Conservation (phyloP, 2,113 vertebrate genomes). For the Peromyscus californicus region DNA sequence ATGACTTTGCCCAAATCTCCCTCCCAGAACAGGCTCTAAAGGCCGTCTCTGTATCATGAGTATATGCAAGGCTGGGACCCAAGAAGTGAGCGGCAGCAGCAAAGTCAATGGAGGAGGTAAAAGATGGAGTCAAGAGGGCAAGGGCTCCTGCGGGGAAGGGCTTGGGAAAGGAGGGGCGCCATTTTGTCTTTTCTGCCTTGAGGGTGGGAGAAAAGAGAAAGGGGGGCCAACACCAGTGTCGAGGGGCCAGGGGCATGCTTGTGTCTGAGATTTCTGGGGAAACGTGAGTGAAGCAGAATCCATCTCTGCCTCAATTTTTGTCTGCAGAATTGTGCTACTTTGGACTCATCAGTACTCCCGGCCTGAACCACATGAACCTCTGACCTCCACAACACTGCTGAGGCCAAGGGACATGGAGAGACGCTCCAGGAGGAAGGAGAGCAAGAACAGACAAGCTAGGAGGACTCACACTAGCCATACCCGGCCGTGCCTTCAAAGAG, state of each 20-base stretch:
- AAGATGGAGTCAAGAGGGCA: too few species aligned
- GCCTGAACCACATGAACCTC: neutral
- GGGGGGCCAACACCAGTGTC: neutral
- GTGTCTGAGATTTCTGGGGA: neutral
- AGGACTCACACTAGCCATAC: neutral
- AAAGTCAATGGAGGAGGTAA: neutral
- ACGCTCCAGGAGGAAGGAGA: neutral
- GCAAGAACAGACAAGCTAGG: neutral
- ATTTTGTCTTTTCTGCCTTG: neutral
- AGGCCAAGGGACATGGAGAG: too few species aligned
- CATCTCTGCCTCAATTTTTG: neutral
- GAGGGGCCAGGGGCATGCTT: fast-evolving
- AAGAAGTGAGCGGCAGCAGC: neutral
- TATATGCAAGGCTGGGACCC: neutral
- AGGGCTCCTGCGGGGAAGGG: neutral
- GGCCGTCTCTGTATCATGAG: neutral
- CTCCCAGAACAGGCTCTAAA: neutral
- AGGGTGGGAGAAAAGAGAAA: neutral
- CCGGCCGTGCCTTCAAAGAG: neutral
- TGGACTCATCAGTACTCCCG: neutral
- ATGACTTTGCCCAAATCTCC: neutral
- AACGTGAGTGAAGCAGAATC: neutral
- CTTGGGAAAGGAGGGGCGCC: neutral
- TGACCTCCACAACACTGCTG: neutral
- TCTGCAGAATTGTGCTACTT: neutral